Evolutionary conservation across 30 jellyfish, hydroid and myxozoan species (phyloP), one percentile per base, ranked within the genome.

Genomic region (Aurelia sp.): DNA sequence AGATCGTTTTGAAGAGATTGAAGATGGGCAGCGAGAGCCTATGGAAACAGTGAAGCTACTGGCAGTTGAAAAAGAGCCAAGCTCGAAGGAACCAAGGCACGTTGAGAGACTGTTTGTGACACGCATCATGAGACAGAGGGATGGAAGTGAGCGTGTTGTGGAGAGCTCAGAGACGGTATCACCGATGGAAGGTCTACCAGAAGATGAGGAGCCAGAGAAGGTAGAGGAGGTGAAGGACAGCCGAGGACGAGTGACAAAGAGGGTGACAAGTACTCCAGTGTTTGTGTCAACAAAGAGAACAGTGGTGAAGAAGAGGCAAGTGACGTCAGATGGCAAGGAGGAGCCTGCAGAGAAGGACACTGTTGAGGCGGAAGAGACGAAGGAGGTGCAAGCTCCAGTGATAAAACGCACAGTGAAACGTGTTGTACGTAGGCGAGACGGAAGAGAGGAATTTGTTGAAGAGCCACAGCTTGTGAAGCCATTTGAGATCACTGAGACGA

Each of bases 241-340:
- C 73, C 74, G 83, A 22, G 91, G 91, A 35, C 91, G 91, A 17
- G 91, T 81, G 66, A 66, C 75, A 18, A 81, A 84, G 69, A 63
- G 79, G 50, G 92, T 83, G 12, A 93, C 88, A 15, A 52, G 86
- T 7, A 83, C 88, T 65, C 86, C 96, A 17, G 91, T 90, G 83
- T 69, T 82, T 75, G 60, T 90, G 85, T 60, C 91, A 18, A 82
- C 81, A 63, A 82, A 55, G 92, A 90, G 67, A 55, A 90, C 85
- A 53, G 84, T 84, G 30, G 84, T 82, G 41, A 62, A 86, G 68
- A 70, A 75, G 66, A 51, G 88, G 27, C 97, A 75, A 62, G 78
- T 90, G 93, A 52, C 75, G 86, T 96, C 97, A 19, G 89, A 83
- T 55, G 97, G 97, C 62, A 71, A 78, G 15, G 96, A 90, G 86